Evolutionary conservation across 2,888 invertebrate genomes (phyloP), one percentile per base, ranked within the genome.

Genomic region (Acronicta aceris): DNA sequence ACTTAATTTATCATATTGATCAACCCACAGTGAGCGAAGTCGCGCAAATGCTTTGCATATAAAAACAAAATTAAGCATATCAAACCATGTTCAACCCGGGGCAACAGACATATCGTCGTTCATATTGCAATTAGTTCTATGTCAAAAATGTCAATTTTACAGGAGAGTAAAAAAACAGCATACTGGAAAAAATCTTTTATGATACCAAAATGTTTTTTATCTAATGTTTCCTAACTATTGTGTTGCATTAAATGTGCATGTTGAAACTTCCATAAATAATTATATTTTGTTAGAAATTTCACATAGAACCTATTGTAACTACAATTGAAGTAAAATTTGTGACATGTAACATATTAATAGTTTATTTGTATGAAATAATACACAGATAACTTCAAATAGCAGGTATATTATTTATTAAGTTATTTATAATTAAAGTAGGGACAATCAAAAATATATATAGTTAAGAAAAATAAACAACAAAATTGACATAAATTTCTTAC

Each of bases 61-160:
- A 15, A 17, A 15, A 16, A 13, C 36, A 15, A 36, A 36, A 48
- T 65, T 65, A 71, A 52, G 66, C 30, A 42, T 45, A 51, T 48
- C 54, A 50, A 48, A 55, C 60, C 48, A 52, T 38, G 68, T 60
- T 38, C 51, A 74, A 55, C 74, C 63, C 12, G 36, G 48, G 47
- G 70, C 74, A 56, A 57, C 70, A 52, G 70, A 62, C 63, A 57
- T 74, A 70, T 68, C 63, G 70, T 42, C 42, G 42, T 42, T 42
- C 42, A 42, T 42, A 42, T 17, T 42, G 42, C 17, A 42, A 38
- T 38, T 38, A 38, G 38, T 38, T 38, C 38, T 5, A 38, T 38
- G 38, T n/a, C 38, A 38, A 42, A 42, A 42, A 42, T 42, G 42
- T 17, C 42, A 17, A 42, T 16, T 42, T 42, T 42, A 42, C 42